Conservation (phyloP, 2,888 invertebrate species). For the Cerceris ruficornis region DNA sequence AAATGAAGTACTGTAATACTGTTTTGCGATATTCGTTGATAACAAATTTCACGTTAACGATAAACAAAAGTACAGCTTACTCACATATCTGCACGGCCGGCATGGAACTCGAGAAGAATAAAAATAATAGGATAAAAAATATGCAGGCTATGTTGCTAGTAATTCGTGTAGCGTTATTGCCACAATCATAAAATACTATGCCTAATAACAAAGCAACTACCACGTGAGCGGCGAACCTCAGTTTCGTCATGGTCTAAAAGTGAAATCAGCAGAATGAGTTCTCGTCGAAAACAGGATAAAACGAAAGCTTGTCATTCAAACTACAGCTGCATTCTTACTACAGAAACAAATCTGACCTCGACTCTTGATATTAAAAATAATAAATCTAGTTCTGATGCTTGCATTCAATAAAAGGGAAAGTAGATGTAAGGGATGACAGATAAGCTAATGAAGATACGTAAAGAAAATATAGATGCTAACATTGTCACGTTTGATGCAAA, state of each 20-base stretch:
- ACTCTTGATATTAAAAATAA: no score
- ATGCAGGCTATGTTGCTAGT: slow-evolving; percentile 84
- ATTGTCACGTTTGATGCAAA: slow-evolving; percentile 80
- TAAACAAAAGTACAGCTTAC: slow-evolving; percentile 75
- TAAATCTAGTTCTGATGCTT: no score
- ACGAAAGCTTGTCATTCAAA: not conserved
- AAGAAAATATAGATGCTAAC: slow-evolving; percentile 69
- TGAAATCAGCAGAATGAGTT: slow-evolving; percentile 1
- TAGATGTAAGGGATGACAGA: no score
- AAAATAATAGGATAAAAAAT: slow-evolving; percentile 85
- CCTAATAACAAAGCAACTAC: slow-evolving; percentile 84
- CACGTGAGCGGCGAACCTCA: slow-evolving; percentile 83
- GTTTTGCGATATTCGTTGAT: no score
- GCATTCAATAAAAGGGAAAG: no score
- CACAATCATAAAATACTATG: slow-evolving; percentile 84
- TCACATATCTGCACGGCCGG: slow-evolving; percentile 86
- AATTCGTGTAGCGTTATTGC: slow-evolving; percentile 83
- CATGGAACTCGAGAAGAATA: slow-evolving; percentile 86
- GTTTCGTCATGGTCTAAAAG: slow-evolving; percentile 80
- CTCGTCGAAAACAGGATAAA: not conserved
- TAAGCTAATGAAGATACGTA: no score
- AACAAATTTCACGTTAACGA: no score
- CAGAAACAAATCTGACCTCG: no score
- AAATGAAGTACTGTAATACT: no score
- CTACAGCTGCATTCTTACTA: no score